Base-by-base conservation (phyloP, 92 coral and sea anemone species). In the Virgularia gustaviana region DNA sequence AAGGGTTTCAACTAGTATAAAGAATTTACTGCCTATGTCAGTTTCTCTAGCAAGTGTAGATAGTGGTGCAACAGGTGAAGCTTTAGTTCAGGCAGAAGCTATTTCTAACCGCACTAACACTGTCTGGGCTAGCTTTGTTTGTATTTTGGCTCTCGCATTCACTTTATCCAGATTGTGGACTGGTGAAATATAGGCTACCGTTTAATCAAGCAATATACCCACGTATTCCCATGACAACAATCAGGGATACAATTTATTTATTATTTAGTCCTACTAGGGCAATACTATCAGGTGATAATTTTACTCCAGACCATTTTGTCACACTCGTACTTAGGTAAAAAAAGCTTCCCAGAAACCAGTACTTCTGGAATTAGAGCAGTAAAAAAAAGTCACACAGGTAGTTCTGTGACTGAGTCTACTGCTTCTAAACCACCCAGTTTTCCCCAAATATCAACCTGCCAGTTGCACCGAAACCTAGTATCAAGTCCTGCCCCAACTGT, bases 101-200 rank as follows among this genome's bases (percentile, higher is more conserved):
- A 43, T 43, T 43, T 43, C 51, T 43, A 43, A 43, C 20, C 20
- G 13, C 51, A 16, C 51, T 43, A 22, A 43, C 20, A 22, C n/a
- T 22, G 20, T 16, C n/a, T 43, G 51, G 51, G 13, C 51, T 13
- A 13, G n/a, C 13, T 43, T 43, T 43, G n/a, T 43, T 13, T 43
- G 51, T 43, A 43, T 43, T 43, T 22, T 43, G 51, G 51, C n/a
- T 43, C 51, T 43, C n/a, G n/a, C n/a, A n/a, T n/a, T n/a, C n/a
- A n/a, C n/a, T n/a, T n/a, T n/a, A n/a, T n/a, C n/a, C n/a, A n/a
- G n/a, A n/a, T n/a, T n/a, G n/a, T n/a, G n/a, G n/a, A n/a, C n/a
- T n/a, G n/a, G n/a, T n/a, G n/a, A n/a, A n/a, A n/a, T n/a, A n/a
- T n/a, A n/a, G n/a, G n/a, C n/a, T n/a, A n/a, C n/a, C n/a, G n/a